A percentile compares a stretch with the other conserved stretches of the same genome.
phyloP scores from a whole-genome alignment of 2,797 vertebrate genomes.

The Trachurus trachurus region DNA sequence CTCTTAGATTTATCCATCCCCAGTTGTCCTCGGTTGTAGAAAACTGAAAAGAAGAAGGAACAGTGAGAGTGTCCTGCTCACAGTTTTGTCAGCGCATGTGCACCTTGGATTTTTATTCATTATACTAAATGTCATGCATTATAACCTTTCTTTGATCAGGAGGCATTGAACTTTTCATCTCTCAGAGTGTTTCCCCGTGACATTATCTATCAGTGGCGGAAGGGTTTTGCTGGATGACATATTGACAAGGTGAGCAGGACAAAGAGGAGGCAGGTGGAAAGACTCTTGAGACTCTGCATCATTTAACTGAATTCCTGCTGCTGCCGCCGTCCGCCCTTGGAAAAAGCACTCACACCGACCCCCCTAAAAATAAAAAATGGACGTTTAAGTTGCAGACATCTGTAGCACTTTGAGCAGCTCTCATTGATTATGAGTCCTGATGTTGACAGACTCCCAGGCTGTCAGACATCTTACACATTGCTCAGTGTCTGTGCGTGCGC shows the following conservation, averaged over 20 bases:
- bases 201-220: neutral
- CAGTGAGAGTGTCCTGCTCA: too few relatives aligned
- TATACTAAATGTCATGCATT: neutral
- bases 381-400: conserved; percentile 49
- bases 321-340: conserved; percentile 4
- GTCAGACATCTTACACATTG: conserved; percentile 18
- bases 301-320: conserved; percentile 23
- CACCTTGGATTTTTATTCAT: conserved; percentile 16
- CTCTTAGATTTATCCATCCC: conserved; percentile 43
- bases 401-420: conserved; percentile 44
- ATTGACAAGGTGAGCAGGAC: conserved; percentile 21
- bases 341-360: neutral
- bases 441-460: conserved; percentile 46
- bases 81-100: neutral
- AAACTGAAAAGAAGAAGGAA: neutral
- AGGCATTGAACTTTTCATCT: neutral
- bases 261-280: conserved; percentile 20
- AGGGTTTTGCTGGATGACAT: neutral
- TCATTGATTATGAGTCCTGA: conserved; percentile 62
- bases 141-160: neutral
- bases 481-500: neutral
- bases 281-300: neutral
- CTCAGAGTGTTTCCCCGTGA: neutral
- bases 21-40: conserved; percentile 30
- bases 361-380: neutral